Evolutionary conservation across 1,140 invertebrate genomes (phyloP).

Genomic region (Orchesella cincta): DNA sequence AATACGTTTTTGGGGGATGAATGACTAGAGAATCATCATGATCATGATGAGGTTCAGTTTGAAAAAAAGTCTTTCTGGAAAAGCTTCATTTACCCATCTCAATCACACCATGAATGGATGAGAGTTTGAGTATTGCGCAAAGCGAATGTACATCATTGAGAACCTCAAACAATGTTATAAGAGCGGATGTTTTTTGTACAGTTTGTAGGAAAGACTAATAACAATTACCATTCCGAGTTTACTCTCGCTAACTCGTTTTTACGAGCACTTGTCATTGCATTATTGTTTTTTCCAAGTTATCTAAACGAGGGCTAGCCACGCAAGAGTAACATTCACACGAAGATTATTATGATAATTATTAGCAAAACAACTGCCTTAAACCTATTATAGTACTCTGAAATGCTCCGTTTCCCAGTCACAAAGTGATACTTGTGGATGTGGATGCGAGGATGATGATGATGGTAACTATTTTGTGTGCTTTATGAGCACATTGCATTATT

Average conservation of each 20-base stretch:
- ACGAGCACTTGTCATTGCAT: not conserved
- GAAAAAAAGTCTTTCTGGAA: too few relatives aligned
- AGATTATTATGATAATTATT: constrained; percentile 26
- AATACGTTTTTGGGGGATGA: too few relatives aligned
- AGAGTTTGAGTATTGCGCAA: too few relatives aligned
- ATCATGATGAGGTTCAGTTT: too few relatives aligned
- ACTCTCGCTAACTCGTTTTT: too few relatives aligned
- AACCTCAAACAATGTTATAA: too few relatives aligned
- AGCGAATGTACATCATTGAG: too few relatives aligned
- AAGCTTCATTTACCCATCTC: too few relatives aligned
- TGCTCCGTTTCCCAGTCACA: not conserved
- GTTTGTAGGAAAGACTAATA: not conserved
- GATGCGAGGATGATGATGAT: not conserved
- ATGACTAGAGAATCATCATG: too few relatives aligned
- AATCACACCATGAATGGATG: too few relatives aligned
- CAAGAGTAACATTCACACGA: not conserved
- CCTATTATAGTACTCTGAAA: not conserved
- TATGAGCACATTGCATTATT: not conserved
- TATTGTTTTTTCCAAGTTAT: not conserved
- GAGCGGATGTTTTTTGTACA: too few relatives aligned
- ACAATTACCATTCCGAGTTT: not conserved
- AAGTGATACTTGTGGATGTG: not conserved
- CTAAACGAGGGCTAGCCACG: constrained; percentile 17
- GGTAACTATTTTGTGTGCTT: not conserved
- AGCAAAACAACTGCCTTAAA: not conserved